Conservation (phyloP, 2,797 vertebrate species). For the Pseudomugil tenellus region DNA sequence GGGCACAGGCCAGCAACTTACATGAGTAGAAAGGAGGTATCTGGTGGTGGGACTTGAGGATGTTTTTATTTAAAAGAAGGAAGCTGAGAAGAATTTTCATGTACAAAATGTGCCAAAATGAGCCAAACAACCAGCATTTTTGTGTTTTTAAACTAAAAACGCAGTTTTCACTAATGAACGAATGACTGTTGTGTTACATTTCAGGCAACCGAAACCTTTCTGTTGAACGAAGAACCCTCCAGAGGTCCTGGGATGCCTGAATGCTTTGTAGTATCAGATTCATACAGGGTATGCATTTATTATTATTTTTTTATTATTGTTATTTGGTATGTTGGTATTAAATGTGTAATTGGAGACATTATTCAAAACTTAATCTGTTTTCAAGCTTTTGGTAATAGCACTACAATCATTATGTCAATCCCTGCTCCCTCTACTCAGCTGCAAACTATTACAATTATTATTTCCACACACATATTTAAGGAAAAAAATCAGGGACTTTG, state of each 20-base stretch:
- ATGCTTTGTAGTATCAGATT: conserved; percentile 88
- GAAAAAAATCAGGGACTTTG: conserved; percentile 36
- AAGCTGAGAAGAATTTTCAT: conserved; percentile 31
- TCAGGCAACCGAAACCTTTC: conserved; percentile 86
- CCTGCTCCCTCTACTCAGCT: conserved; percentile 84
- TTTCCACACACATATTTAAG: conserved; percentile 81
- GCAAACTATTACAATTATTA: conserved; percentile 86
- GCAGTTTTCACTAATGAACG: conserved; percentile 43
- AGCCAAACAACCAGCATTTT: conserved; percentile 25
- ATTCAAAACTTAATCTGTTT: conserved; percentile 79
- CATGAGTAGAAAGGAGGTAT: conserved; percentile 22
- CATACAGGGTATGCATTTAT: conserved; percentile 85
- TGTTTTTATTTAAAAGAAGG: conserved; percentile 26
- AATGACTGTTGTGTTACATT: conserved; percentile 79
- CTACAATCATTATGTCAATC: conserved; percentile 86
- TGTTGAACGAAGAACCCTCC: conserved; percentile 87
- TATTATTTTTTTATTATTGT: conserved; percentile 64
- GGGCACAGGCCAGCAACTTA: conserved; percentile 46
- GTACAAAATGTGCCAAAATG: conserved; percentile 17
- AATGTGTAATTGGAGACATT: conserved; percentile 78
- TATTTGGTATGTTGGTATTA: conserved; percentile 63
- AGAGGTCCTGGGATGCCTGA: conserved; percentile 87
- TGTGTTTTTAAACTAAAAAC: conserved; percentile 29
- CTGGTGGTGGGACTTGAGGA: conserved; percentile 43
- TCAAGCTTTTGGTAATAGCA: conserved; percentile 81